phyloP scores from a whole-genome alignment of 1,140 invertebrate species.

The Macrocentrus cingulum region DNA sequence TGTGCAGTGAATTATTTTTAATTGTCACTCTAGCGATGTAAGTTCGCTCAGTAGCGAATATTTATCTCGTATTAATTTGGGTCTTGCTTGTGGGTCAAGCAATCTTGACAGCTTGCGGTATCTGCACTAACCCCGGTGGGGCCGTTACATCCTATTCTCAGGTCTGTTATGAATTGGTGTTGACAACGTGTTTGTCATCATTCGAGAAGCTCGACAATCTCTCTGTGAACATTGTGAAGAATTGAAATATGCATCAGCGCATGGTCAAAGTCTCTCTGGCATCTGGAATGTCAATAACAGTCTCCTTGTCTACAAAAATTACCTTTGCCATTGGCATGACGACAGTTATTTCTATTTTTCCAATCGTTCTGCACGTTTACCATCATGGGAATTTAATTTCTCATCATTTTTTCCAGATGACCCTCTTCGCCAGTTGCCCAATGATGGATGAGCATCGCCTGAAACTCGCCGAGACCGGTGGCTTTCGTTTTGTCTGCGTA shows the following conservation, averaged over 20 bases:
- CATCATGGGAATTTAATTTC: constrained; percentile 56
- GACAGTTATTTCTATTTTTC: constrained; percentile 59
- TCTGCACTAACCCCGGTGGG: constrained; percentile 61
- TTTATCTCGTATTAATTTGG: constrained; percentile 59
- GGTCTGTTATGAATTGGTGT: constrained; percentile 63
- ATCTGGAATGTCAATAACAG: constrained; percentile 69
- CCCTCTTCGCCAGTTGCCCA: constrained; percentile 63
- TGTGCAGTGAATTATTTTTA: constrained; percentile 60
- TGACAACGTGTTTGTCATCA: constrained; percentile 62
- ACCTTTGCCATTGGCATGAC: constrained; percentile 68
- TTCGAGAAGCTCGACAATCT: constrained; percentile 55
- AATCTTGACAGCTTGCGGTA: constrained; percentile 60
- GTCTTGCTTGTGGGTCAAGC: constrained; percentile 60
- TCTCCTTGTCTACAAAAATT: constrained; percentile 70
- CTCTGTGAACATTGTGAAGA: constrained; percentile 42
- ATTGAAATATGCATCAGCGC: constrained; percentile 42
- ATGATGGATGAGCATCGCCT: constrained; percentile 60
- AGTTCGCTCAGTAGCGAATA: constrained; percentile 62
- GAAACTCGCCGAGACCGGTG: constrained; percentile 55
- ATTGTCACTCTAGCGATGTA: constrained; percentile 62
- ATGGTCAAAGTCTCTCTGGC: constrained; percentile 58
- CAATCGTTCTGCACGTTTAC: constrained; percentile 61
- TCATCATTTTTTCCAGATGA: constrained; percentile 61
- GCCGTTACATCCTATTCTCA: constrained; percentile 63
- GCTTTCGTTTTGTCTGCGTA: constrained; percentile 56